Conservation (phyloP, 92 coral and sea anemone species). For the Heliopora coerulea region DNA sequence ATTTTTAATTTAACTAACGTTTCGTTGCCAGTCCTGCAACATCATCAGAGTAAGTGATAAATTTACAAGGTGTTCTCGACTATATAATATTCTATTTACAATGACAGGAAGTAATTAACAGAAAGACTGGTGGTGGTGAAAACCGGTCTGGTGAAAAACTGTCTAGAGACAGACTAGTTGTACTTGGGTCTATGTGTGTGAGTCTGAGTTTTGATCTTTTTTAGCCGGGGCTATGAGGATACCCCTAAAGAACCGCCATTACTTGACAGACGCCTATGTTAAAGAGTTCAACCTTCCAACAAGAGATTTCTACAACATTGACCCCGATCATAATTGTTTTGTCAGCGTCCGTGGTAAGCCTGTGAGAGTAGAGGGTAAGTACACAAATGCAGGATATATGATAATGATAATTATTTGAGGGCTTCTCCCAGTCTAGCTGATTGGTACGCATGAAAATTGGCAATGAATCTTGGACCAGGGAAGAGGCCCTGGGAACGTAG, state of each 20-base stretch:
- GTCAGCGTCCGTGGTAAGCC: conserved; percentile 12
- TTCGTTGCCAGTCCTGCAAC: too few relatives aligned
- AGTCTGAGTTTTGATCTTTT: not conserved
- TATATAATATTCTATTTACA: not conserved
- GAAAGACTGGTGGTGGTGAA: too few relatives aligned
- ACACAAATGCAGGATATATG: too few relatives aligned
- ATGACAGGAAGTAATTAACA: not conserved
- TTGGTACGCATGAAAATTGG: too few relatives aligned
- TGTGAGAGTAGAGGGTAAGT: conserved; percentile 24
- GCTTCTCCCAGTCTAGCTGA: too few relatives aligned
- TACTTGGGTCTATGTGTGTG: not conserved
- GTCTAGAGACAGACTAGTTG: too few relatives aligned
- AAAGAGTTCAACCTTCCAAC: conserved; percentile 4
- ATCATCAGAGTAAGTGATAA: too few relatives aligned
- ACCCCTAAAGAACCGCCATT: conserved; percentile 30
- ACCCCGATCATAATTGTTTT: conserved; percentile 21
- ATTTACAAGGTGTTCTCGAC: too few relatives aligned
- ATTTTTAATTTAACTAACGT: too few relatives aligned
- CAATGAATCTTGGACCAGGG: too few relatives aligned
- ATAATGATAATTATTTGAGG: not conserved
- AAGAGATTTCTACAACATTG: conserved; percentile 22
- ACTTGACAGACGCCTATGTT: conserved; percentile 31
- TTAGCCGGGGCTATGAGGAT: conserved; percentile 39
- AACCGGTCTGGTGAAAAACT: too few relatives aligned
- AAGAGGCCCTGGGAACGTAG: too few relatives aligned